Conservation (phyloP, 2,113 vertebrate genomes). For the Erythrocercus mccallii region DNA sequence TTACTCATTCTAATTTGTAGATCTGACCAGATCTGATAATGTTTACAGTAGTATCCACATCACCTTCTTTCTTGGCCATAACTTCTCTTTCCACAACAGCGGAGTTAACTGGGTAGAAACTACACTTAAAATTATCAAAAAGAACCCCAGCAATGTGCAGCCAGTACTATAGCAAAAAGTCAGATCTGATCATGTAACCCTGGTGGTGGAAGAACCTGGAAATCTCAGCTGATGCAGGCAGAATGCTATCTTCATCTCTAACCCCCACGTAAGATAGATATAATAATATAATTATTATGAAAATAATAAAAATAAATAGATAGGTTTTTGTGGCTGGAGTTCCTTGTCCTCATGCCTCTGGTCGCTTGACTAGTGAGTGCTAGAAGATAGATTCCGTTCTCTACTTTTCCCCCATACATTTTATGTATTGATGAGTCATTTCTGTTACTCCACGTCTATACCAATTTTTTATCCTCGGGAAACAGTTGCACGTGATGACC, state of each 20-base stretch:
- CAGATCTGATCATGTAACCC: background rate
- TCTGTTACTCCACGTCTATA: background rate
- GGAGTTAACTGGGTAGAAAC: background rate
- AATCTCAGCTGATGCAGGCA: background rate
- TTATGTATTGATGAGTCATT: background rate
- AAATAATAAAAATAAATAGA: background rate
- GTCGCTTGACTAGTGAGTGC: background rate
- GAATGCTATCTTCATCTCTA: background rate
- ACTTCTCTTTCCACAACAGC: background rate
- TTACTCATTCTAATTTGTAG: background rate
- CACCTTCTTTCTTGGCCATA: background rate
- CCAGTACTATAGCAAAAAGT: background rate
- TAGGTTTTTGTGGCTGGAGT: background rate
- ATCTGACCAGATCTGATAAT: background rate
- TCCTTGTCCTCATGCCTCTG: background rate
- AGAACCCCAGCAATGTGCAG: background rate
- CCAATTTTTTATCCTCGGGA: background rate
- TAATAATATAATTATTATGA: too few relatives aligned
- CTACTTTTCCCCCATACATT: background rate
- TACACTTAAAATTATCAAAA: background rate
- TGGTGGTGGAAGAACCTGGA: background rate
- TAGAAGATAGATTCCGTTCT: background rate
- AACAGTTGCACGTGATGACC: background rate
- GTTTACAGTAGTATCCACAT: background rate
- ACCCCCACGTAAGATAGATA: rapidly evolving